Percentiles rank a stretch among this genome's conserved stretches.
Conservation (phyloP, 1,140 invertebrate species). For the Rhopalosiphum padi region DNA sequence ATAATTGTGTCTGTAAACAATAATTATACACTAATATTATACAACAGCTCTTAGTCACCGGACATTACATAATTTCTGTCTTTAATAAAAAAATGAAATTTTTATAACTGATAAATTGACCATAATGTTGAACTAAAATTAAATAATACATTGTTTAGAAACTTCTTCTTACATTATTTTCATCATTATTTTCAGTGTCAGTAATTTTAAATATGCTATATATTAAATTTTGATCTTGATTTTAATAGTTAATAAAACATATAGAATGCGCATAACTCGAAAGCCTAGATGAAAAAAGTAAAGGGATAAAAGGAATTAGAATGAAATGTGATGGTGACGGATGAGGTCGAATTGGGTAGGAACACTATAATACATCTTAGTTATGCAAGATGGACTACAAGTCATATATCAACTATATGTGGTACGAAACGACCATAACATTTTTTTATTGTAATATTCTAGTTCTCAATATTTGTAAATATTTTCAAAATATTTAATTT, state of each 20-base stretch:
- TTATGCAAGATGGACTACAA: background rate
- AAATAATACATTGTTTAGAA: background rate
- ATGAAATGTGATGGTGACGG: conserved; percentile 7
- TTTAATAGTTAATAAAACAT: background rate
- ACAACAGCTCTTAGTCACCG: background rate
- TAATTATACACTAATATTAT: background rate
- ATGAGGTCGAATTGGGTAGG: background rate
- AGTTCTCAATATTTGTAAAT: background rate
- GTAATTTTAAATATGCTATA: background rate
- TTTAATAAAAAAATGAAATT: background rate
- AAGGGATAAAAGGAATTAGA: background rate
- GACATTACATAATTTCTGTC: background rate
- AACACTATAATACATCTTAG: background rate
- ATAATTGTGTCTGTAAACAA: background rate
- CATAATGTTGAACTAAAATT: background rate
- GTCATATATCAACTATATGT: background rate
- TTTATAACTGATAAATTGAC: background rate
- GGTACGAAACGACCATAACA: background rate
- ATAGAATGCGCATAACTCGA: background rate
- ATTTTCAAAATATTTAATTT: background rate
- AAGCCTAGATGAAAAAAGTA: background rate
- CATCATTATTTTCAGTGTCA: background rate
- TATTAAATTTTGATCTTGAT: background rate
- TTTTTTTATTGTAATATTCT: background rate
- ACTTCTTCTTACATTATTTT: background rate